Percentiles rank a stretch among this genome's conserved stretches.
Evolutionary conservation across 2,113 vertebrate species (phyloP).

Genomic region (Geococcyx californianus): DNA sequence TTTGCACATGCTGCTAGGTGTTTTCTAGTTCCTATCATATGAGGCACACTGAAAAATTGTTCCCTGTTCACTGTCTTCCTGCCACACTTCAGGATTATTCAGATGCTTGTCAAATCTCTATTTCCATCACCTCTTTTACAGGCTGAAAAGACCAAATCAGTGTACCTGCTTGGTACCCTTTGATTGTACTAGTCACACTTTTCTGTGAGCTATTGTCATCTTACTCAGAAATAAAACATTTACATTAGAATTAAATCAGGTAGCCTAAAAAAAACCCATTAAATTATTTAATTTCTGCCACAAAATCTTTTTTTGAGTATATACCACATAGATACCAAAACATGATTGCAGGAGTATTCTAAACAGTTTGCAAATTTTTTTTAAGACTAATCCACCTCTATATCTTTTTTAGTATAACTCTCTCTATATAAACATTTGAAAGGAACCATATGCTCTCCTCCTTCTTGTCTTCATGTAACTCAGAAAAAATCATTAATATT

Average conservation of each 20-base stretch:
- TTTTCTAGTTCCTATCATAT: neutral
- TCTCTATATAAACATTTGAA: neutral
- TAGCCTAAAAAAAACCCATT: neutral
- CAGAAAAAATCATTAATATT: neutral
- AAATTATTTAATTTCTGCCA: neutral
- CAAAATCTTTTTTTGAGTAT: neutral
- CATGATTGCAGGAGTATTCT: neutral
- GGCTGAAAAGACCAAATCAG: neutral
- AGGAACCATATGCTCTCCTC: neutral
- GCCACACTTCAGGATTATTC: neutral
- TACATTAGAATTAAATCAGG: neutral
- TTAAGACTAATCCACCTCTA: neutral
- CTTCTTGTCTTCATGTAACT: neutral
- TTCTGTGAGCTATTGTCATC: neutral
- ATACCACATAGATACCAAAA: neutral
- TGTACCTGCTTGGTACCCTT: neutral
- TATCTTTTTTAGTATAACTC: neutral
- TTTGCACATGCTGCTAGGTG: conserved; percentile 5
- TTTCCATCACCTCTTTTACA: neutral
- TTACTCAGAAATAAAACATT: neutral
- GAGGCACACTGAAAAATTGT: neutral
- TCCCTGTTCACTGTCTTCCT: neutral
- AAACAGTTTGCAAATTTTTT: neutral
- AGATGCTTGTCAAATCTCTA: neutral
- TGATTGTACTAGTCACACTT: neutral